Base-by-base conservation (phyloP, 53 echinoderm and acorn worm genomes). In the Arbacia lixula region DNA sequence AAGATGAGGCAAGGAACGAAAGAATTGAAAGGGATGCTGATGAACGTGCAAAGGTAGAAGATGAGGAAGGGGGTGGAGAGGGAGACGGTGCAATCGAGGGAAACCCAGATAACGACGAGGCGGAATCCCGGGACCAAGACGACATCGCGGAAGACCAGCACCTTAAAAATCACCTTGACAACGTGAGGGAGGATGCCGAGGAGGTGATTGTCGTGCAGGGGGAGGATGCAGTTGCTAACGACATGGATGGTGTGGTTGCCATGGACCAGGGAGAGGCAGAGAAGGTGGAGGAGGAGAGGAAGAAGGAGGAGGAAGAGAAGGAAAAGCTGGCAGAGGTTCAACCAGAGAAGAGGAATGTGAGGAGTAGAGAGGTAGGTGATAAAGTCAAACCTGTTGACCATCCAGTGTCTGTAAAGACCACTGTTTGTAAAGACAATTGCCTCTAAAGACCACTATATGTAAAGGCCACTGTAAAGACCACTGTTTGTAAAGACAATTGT, bases 351-450 rank as follows among this genome's bases (percentile, higher is more conserved):
- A 81, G 43, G 64, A 64, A 64, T 16, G 40, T 63, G 6, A n/a
- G 82, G 22, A 81, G 82, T 30, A 62, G 64, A 32, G 82, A 81
- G 82, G 82, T 81, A 51, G 52, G 36, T 46, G 38, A 77, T 56
- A 56, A 16, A 5, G 10, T 14, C 12, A 20, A 56, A 56, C 57
- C 8, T 8, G 46, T 46, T 46, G 46, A 46, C n/a, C n/a, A n/a
- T n/a, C n/a, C n/a, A n/a, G n/a, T n/a, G n/a, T n/a, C n/a, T n/a
- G n/a, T n/a, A n/a, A n/a, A n/a, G n/a, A n/a, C n/a, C n/a, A n/a
- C n/a, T n/a, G n/a, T n/a, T n/a, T n/a, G n/a, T n/a, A n/a, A n/a
- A n/a, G n/a, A n/a, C n/a, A n/a, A n/a, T n/a, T n/a, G n/a, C n/a
- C n/a, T n/a, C n/a, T n/a, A n/a, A n/a, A n/a, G n/a, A n/a, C n/a